These are phyloP conservation scores for Poeciliopsis occidentalis DNA, from an alignment of 2,113 vertebrate genomes.

Conservation along the genomic window DNA sequence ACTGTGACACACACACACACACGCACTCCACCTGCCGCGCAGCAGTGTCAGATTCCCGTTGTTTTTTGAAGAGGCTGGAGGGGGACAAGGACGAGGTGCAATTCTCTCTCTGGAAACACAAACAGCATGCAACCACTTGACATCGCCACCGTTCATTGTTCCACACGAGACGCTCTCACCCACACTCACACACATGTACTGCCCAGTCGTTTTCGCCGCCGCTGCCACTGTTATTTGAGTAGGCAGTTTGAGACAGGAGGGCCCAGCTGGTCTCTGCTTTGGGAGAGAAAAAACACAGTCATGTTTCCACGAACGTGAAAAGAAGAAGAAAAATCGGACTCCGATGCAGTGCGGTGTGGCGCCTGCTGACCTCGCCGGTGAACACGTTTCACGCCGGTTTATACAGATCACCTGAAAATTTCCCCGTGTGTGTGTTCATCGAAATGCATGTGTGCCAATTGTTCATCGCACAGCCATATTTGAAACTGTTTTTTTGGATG, in stretches of 20 bases:
- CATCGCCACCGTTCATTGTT: constrained; percentile 52
- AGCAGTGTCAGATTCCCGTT: constrained; percentile 24
- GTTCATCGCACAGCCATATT: constrained; percentile 73
- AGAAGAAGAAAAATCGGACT: constrained; percentile 3
- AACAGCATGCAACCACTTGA: constrained; percentile 64
- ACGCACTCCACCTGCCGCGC: constrained; percentile 17
- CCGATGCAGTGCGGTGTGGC: constrained; percentile 22
- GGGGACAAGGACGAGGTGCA: constrained; percentile 32
- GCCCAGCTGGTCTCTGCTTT: constrained; percentile 40
- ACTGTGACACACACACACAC: constrained; percentile 36
- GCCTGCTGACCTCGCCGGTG: constrained; percentile 10
- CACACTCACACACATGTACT: background rate
- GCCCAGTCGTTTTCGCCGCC: background rate
- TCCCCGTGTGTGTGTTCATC: constrained; percentile 26
- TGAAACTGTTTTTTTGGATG: constrained; percentile 75
- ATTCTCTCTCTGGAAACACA: constrained; percentile 51
- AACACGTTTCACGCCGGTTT: constrained; percentile 18
- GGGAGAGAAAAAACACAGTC: constrained; percentile 5
- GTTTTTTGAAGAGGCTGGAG: constrained; percentile 18
- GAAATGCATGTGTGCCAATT: constrained; percentile 64
- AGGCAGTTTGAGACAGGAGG: constrained; percentile 40
- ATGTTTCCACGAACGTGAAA: constrained; percentile 18
- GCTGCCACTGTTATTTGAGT: constrained; percentile 26
- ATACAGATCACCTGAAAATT: constrained; percentile 23
- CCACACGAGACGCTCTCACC: background rate